These are phyloP conservation scores for Thera obeliscata DNA, from an alignment of 2,888 invertebrate species.

Conservation along the genomic window DNA sequence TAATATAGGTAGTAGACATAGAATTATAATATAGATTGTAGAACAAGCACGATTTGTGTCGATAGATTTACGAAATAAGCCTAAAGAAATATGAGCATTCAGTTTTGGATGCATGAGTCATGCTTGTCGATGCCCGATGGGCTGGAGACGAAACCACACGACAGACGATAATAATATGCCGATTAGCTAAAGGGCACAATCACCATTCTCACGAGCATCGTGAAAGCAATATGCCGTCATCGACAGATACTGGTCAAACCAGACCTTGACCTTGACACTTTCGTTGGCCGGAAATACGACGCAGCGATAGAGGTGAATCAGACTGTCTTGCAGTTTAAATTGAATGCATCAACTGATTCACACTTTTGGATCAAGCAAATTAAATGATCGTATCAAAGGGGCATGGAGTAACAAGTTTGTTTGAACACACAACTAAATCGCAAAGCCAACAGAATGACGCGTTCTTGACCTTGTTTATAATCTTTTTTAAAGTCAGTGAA, in stretches of 20 bases:
- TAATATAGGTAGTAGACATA: background rate
- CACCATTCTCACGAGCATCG: conserved; percentile 3
- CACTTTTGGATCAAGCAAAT: conserved; percentile 7
- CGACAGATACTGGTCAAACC: conserved; percentile 14
- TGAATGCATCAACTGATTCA: conserved; percentile 9
- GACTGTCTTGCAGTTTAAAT: background rate
- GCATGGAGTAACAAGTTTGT: conserved; percentile 1
- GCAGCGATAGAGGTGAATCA: conserved; percentile 11
- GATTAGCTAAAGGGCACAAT: conserved; percentile 6
- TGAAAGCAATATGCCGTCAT: conserved; percentile 8
- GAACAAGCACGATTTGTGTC: background rate
- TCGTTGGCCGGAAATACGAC: conserved; percentile 9
- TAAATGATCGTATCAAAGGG: conserved; percentile 1
- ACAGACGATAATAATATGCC: background rate
- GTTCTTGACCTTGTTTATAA: conserved; percentile 3
- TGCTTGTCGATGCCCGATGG: background rate
- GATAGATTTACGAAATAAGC: background rate
- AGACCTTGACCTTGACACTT: conserved; percentile 21
- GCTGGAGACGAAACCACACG: background rate
- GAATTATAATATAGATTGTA: background rate
- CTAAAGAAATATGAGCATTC: background rate
- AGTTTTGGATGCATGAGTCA: conserved; percentile 4
- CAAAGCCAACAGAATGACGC: conserved; percentile 7
- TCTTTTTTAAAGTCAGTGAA: background rate
- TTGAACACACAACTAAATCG: conserved; percentile 4